Percentiles rank a stretch among this genome's conserved stretches.
Conservation (phyloP, 2,113 vertebrate genomes). For the Smithornis capensis region DNA sequence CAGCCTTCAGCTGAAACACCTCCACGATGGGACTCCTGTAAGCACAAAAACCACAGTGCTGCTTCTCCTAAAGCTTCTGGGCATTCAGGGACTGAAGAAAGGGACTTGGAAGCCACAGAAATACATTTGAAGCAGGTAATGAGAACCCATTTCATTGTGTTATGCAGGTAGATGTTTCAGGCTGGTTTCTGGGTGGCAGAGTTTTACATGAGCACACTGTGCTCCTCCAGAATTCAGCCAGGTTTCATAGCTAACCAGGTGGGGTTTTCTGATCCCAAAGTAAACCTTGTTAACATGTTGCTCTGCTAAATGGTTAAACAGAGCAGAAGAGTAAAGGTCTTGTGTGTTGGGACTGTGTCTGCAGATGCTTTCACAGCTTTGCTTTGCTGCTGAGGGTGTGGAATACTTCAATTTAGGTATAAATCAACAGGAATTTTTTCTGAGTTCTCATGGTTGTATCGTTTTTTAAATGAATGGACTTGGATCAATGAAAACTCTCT, state of each 20-base stretch:
- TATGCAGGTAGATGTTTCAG: not conserved
- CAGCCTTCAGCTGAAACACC: not conserved
- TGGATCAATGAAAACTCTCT: not conserved
- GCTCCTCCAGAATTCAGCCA: not conserved
- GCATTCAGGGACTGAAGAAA: not conserved
- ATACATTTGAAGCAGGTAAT: conserved; percentile 36
- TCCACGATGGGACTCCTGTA: not conserved
- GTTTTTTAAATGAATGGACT: not conserved
- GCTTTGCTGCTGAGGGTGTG: not conserved
- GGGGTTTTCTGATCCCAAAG: not conserved
- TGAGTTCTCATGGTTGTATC: not conserved
- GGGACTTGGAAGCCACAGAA: not conserved
- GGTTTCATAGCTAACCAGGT: not conserved
- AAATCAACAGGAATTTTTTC: not conserved
- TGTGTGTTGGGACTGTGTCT: not conserved
- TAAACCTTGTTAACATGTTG: not conserved
- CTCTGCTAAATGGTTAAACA: not conserved
- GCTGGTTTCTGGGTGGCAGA: not conserved
- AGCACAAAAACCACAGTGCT: not conserved
- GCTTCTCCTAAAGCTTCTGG: not conserved
- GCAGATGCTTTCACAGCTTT: not conserved
- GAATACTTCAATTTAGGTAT: not conserved
- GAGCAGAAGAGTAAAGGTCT: not conserved
- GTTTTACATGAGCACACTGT: not conserved
- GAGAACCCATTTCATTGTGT: not conserved